A percentile compares a stretch with the other conserved stretches of the same genome.
phyloP scores from a whole-genome alignment of 1,140 invertebrate genomes.

The Elysia chlorotica region DNA sequence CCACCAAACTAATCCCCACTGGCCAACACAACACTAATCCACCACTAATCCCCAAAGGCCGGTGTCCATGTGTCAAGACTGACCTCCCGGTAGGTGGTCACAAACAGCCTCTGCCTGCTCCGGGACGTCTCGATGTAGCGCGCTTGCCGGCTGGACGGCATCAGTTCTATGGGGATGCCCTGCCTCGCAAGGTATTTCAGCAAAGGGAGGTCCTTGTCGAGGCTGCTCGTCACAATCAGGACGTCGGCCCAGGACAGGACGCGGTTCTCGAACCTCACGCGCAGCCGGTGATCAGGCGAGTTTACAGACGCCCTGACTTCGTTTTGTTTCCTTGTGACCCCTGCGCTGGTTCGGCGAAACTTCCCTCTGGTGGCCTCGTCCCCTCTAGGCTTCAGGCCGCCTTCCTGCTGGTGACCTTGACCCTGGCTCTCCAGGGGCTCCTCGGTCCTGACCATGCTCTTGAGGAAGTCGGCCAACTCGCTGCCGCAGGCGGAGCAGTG shows the following conservation, averaged over 20 bases:
- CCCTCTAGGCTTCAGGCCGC: not conserved
- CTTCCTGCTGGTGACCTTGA: not conserved
- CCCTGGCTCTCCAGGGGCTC: too few species aligned
- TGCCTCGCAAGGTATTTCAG: not conserved
- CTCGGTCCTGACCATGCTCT: conserved; percentile 4
- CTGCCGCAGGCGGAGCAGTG: conserved; percentile 14
- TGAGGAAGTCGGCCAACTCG: conserved; percentile 15
- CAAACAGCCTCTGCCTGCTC: conserved; percentile 1
- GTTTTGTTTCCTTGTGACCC: not conserved
- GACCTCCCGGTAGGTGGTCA: conserved; percentile 17
- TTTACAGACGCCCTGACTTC: not conserved
- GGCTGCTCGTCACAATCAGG: conserved; percentile 11
- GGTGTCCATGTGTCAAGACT: too few species aligned
- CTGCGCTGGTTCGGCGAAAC: not conserved
- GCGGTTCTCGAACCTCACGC: not conserved
- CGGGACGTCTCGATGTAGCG: conserved; percentile 6
- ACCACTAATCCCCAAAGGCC: too few species aligned
- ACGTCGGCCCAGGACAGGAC: conserved; percentile 16
- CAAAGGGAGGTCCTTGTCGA: not conserved
- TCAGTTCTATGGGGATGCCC: conserved; percentile 6
- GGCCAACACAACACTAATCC: too few species aligned
- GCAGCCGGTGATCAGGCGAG: not conserved
- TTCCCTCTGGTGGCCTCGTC: not conserved
- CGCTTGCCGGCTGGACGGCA: not conserved
- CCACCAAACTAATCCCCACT: too few species aligned